phyloP scores from a whole-genome alignment of 2,888 invertebrate genomes.

The Laspeyria flexula region DNA sequence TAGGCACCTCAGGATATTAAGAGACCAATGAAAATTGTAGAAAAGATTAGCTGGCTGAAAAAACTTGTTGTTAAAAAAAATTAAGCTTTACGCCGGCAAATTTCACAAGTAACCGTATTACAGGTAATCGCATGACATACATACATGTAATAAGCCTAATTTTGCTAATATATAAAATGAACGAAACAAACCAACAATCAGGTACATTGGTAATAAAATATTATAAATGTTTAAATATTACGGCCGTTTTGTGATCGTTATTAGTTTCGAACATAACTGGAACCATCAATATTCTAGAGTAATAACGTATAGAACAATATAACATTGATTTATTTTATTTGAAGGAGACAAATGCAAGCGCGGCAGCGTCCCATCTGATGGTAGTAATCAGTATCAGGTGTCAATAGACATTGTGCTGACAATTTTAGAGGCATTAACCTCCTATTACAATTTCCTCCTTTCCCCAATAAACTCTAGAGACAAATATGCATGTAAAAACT shows the following conservation, averaged over 20 bases:
- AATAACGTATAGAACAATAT: neutral
- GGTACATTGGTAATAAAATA: conserved; percentile 37
- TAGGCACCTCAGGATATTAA: too few species aligned
- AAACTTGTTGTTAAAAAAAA: too few species aligned
- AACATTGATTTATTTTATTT: neutral
- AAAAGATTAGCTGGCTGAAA: too few species aligned
- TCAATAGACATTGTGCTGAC: too few species aligned
- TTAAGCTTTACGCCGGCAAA: neutral
- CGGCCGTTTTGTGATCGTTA: conserved; percentile 32
- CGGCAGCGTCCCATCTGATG: too few species aligned
- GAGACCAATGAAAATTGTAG: too few species aligned
- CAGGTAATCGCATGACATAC: conserved; percentile 16
- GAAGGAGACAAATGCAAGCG: neutral
- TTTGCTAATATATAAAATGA: conserved; percentile 16
- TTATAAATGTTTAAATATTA: conserved; percentile 26
- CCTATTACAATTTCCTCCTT: too few species aligned
- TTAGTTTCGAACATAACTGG: neutral
- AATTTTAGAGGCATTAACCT: too few species aligned
- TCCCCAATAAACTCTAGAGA: too few species aligned
- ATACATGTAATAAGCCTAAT: conserved; percentile 25
- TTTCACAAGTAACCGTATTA: conserved; percentile 20
- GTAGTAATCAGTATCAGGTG: too few species aligned
- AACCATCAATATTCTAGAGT: too few species aligned
- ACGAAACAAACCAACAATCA: conserved; percentile 40
- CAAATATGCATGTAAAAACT: too few species aligned